Base-by-base conservation (phyloP, 2,797 vertebrate species). In the Sebastes trivittatus region DNA sequence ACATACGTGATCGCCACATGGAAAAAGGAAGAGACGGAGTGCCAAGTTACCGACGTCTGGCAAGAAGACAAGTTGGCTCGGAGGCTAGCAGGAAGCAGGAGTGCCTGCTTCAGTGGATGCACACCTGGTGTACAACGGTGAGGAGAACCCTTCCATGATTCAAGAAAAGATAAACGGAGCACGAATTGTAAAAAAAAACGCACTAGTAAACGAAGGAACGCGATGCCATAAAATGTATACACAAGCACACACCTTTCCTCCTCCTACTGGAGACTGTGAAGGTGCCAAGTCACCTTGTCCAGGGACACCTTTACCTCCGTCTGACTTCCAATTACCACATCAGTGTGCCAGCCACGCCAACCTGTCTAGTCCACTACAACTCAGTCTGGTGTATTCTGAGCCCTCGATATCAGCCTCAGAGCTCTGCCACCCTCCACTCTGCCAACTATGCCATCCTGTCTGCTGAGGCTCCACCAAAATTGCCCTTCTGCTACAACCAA, bases 371-470 rank as follows among this genome's bases (percentile, higher is more conserved):
- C 83, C 87, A 69, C 49, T 23, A 63, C 80, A 81, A 49, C 80
- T 84, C 90, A 84, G 93, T 88, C 90, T 90, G 89, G 86, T 87
- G 90, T 88, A 90, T 91, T 92, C 85, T 78, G 81, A 90, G 87
- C 83, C 83, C 66, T 85, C 66, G 4, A 34, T 81, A 82, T 83
- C 75, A 61, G 82, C 77, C 69, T 64, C 73, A 84, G 74, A 85
- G 78, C 78, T 80, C 75, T 70, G 87, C 87, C 78, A 78, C 77
- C 56, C 38, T 73, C 11, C 27, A 4, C 82, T 83, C 29, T 91
- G 93, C 93, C 93, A 94, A 94, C 88, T 93, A 88, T 89, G 91
- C 92, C 93, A 93, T 93, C 88, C 93, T 93, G 93, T 93, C 92
- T 93, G 83, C 88, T 66, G 81, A 88, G 82, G 85, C 89, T 88